Evolutionary conservation across 2,797 vertebrate species (phyloP).

Genomic region (Lithobates pipiens): DNA sequence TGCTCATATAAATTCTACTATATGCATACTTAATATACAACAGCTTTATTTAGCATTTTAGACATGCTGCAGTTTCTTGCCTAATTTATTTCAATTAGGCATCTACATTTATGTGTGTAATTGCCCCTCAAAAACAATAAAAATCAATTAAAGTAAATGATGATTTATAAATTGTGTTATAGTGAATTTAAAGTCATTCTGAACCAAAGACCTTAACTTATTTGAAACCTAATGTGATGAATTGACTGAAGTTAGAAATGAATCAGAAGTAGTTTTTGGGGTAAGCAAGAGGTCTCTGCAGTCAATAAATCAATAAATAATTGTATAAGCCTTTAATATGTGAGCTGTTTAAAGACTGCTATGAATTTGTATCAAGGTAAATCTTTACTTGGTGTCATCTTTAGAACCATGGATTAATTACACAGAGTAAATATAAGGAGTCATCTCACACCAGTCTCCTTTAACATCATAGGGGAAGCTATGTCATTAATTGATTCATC

Average conservation of each 20-base stretch:
- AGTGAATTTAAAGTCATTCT: slow-evolving; percentile 65
- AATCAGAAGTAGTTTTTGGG: slow-evolving; percentile 63
- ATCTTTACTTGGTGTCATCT: not conserved
- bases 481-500: no score
- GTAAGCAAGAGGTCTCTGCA: slow-evolving; percentile 54
- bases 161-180: slow-evolving; percentile 67
- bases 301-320: slow-evolving; percentile 60
- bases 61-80: slow-evolving; percentile 63
- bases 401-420: not conserved
- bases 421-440: no score
- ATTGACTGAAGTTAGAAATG: slow-evolving; percentile 55
- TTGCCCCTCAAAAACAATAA: slow-evolving; percentile 67
- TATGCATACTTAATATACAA: slow-evolving; percentile 46
- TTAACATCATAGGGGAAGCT: no score
- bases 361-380: slow-evolving; percentile 30
- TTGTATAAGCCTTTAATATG: slow-evolving; percentile 48
- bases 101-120: slow-evolving; percentile 64
- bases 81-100: slow-evolving; percentile 65
- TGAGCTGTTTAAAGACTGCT: slow-evolving; percentile 35
- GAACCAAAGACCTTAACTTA: slow-evolving; percentile 61
- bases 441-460: no score
- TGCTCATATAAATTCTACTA: slow-evolving; percentile 21
- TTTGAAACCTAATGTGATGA: slow-evolving; percentile 60
- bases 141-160: slow-evolving; percentile 64
- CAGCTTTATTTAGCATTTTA: slow-evolving; percentile 62